phyloP scores from a whole-genome alignment of 1,140 invertebrate species.

The Eciton burchellii region DNA sequence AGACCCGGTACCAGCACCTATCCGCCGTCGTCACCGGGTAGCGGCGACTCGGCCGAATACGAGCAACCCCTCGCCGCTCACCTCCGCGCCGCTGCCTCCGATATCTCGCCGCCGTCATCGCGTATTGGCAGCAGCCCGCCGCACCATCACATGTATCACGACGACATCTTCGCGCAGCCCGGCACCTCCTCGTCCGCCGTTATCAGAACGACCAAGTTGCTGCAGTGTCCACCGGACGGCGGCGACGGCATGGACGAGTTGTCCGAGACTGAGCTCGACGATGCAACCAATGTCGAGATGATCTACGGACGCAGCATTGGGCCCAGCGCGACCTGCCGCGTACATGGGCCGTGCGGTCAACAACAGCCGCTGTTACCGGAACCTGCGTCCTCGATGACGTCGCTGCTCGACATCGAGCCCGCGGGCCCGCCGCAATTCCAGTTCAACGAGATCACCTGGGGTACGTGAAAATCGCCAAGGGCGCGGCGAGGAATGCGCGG shows the following conservation, averaged over 20 bases:
- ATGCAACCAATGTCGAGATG: constrained; percentile 73
- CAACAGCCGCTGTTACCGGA: constrained; percentile 70
- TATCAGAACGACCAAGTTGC: constrained; percentile 67
- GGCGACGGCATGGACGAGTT: constrained; percentile 75
- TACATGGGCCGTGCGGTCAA: constrained; percentile 78
- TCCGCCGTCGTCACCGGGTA: constrained; percentile 76
- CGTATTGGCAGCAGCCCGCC: constrained; percentile 55
- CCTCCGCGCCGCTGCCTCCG: constrained; percentile 59
- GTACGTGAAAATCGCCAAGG: constrained; percentile 76
- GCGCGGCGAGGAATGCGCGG: not conserved
- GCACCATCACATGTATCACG: constrained; percentile 35
- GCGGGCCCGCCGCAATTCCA: constrained; percentile 76
- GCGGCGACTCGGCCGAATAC: constrained; percentile 83
- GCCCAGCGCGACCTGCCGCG: constrained; percentile 73
- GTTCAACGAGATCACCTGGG: constrained; percentile 85
- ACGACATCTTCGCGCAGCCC: constrained; percentile 67
- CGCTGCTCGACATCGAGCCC: constrained; percentile 74
- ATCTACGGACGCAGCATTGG: constrained; percentile 75
- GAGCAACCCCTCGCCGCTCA: constrained; percentile 79
- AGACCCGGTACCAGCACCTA: constrained; percentile 72
- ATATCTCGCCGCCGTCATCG: constrained; percentile 60
- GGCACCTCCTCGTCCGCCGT: constrained; percentile 62
- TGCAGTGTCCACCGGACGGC: constrained; percentile 58
- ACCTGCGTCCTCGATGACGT: constrained; percentile 75
- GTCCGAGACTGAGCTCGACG: constrained; percentile 80